Evolutionary conservation across 2,888 invertebrate genomes (phyloP), one percentile per base, ranked within the genome.

Genomic region (Dione vanillae): DNA sequence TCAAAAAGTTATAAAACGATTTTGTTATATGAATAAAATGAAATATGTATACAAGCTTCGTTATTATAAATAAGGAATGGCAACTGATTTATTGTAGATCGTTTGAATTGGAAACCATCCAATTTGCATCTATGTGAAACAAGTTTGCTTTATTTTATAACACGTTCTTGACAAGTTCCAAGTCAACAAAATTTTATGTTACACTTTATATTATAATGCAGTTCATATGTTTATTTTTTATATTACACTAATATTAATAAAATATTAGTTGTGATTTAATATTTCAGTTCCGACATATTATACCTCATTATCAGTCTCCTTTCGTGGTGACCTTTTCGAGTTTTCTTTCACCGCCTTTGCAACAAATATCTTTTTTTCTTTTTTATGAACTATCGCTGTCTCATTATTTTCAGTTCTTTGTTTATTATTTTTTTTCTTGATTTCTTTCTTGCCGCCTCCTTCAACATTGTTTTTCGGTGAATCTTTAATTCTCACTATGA

Each of bases 401-500:
- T 91, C 65, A 43, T 65, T 87, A 78, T 80, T 85, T 81, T 94
- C 94, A 72, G 92, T 87, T 83, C 94, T 95, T 85, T 94, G 94
- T 86, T 94, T 94, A 76, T 85, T 91, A 81, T 87, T 94, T 91
- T 95, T 95, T 93, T 94, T 94, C 90, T 95, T 95, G 89, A 87
- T 91, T 94, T 94, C 94, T 92, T 94, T 94, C 92, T 94, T 94
- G 92, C 94, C 89, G 88, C 93, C 84, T 81, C 92, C 88, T 86
- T 94, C 94, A 89, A 94, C 94, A 94, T 94, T 94, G 87, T 88
- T 94, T 85, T 94, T 94, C 82, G 93, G 89, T 79, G 94, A 88
- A 91, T 95, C 95, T 89, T 95, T 95, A 88, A 95, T 94, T 91
- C 95, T 94, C 95, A 95, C 95, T 94, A 95, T 95, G 95, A 94